phyloP scores from a whole-genome alignment of 2,113 vertebrate species.

The Numenius arquata region DNA sequence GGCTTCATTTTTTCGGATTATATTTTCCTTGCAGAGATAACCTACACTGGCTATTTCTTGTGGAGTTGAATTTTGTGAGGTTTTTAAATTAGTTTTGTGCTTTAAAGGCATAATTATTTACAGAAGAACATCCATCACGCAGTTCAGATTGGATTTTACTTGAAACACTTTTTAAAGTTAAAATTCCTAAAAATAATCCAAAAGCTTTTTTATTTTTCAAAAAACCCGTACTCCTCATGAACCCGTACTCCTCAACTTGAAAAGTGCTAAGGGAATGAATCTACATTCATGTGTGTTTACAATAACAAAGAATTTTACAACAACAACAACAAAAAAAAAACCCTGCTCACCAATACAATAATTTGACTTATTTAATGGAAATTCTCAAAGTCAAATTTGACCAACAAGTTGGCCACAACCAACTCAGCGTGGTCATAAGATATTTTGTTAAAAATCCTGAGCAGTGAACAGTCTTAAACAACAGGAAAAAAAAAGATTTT shows the following conservation, averaged over 20 bases:
- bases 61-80: not conserved
- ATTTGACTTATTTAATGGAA: not conserved
- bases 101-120: not conserved
- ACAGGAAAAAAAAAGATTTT: not conserved
- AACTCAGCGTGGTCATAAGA: not conserved
- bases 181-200: not conserved
- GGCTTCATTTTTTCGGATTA: not conserved
- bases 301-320: not conserved
- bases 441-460: not conserved
- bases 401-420: not conserved
- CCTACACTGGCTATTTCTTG: not conserved
- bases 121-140: not conserved
- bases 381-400: not conserved
- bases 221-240: not conserved
- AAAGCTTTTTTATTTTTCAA: not conserved
- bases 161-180: not conserved
- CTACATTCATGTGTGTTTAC: not conserved
- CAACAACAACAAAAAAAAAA: not conserved
- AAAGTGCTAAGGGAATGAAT: not conserved
- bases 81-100: not conserved
- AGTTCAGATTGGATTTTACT: not conserved
- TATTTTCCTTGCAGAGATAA: not conserved
- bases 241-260: not conserved
- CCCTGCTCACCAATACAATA: not conserved
- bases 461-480: not conserved